phyloP scores from a whole-genome alignment of 2,797 vertebrate species.

The Alcedo atthis region DNA sequence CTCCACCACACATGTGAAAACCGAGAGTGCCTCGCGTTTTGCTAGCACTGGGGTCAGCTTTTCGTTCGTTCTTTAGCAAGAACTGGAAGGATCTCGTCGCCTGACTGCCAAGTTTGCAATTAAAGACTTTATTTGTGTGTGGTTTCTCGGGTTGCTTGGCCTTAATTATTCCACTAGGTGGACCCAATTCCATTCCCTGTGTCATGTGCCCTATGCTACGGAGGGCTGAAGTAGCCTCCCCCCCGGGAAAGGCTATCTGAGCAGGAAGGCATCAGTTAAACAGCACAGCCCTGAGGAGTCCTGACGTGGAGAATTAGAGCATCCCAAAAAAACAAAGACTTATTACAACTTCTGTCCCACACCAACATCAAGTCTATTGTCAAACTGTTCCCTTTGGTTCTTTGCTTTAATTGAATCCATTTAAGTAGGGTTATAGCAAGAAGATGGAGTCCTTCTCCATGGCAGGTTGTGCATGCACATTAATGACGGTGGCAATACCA shows the following conservation, averaged over 20 bases:
- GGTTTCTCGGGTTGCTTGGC: not conserved
- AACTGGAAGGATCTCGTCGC: accelerated
- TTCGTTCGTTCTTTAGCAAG: not conserved
- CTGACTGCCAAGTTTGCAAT: not conserved
- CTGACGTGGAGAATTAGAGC: not conserved
- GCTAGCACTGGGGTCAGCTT: accelerated
- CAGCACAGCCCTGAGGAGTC: no score
- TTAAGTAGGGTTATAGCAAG: not conserved
- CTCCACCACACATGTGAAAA: accelerated
- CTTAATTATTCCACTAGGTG: not conserved
- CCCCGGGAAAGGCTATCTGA: not conserved
- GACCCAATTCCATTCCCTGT: not conserved
- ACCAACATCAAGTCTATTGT: not conserved
- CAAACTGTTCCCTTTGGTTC: accelerated
- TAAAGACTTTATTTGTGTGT: not conserved
- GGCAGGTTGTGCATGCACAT: accelerated
- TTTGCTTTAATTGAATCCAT: not conserved
- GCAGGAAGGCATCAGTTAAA: not conserved
- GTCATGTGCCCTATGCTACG: not conserved
- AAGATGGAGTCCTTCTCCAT: not conserved
- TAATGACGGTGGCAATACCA: not conserved
- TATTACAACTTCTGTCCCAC: not conserved
- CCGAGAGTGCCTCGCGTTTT: accelerated
- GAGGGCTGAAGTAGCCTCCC: not conserved
- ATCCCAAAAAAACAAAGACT: not conserved